Evolutionary conservation across 2,888 invertebrate species (phyloP).

Genomic region (Leptopilina drosophilae): DNA sequence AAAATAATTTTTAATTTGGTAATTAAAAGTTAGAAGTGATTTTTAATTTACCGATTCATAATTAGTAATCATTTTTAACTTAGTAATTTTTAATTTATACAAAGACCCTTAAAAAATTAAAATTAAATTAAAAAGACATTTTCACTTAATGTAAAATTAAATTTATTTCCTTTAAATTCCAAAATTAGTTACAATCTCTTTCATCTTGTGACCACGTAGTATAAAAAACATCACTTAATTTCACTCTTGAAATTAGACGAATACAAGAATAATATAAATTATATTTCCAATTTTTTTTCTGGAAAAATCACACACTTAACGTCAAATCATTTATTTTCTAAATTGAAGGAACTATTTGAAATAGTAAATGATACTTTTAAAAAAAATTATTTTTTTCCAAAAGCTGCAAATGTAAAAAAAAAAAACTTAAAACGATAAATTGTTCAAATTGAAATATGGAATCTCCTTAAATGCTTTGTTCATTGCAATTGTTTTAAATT

Average conservation of each 20-base stretch:
- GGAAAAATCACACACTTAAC: neutral
- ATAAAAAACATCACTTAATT: neutral
- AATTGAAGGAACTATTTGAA: neutral
- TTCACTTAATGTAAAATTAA: neutral
- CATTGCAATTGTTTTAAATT: neutral
- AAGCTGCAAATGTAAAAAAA: neutral
- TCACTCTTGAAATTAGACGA: neutral
- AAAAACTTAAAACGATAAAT: neutral
- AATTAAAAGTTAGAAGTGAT: too few relatives aligned
- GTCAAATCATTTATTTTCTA: neutral
- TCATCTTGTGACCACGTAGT: neutral
- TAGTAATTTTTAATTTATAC: too few relatives aligned
- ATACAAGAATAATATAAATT: neutral
- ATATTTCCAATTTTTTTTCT: neutral
- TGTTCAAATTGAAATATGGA: neutral
- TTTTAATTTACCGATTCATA: too few relatives aligned
- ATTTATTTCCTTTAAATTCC: neutral
- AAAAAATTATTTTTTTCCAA: neutral
- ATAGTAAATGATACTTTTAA: neutral
- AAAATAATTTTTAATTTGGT: too few relatives aligned
- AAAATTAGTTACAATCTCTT: neutral
- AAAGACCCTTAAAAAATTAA: too few relatives aligned
- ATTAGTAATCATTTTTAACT: too few relatives aligned
- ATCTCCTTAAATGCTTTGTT: slow-evolving; percentile 15
- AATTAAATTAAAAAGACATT: too few relatives aligned